Conservation (phyloP, 2,888 invertebrate genomes). For the Chorisops tibialis region DNA sequence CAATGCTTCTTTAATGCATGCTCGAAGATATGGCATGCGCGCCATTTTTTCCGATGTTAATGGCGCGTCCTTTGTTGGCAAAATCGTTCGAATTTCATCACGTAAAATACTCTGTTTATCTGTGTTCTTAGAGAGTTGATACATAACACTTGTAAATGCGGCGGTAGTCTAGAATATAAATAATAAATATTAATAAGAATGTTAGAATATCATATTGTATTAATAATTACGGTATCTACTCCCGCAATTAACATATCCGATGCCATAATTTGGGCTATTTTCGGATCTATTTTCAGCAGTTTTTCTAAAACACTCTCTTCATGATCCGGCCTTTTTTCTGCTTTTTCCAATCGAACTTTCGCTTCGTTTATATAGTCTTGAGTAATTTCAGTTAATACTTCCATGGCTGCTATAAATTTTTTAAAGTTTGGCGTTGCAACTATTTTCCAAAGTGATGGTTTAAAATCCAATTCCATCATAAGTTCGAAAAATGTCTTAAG, state of each 20-base stretch:
- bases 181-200: neutral
- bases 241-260: constrained; percentile 70
- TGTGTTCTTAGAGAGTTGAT: constrained; percentile 61
- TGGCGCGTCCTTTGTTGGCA: constrained; percentile 49
- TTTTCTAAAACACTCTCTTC: constrained; percentile 62
- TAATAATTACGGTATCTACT: constrained; percentile 63
- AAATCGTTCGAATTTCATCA: constrained; percentile 55
- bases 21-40: constrained; percentile 62
- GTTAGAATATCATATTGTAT: neutral
- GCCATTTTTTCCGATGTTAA: constrained; percentile 53
- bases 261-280: constrained; percentile 64
- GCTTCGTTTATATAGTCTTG: constrained; percentile 49
- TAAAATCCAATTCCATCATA: constrained; percentile 43
- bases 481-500: constrained; percentile 41
- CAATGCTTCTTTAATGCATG: constrained; percentile 71
- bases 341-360: constrained; percentile 36
- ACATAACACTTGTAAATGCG: constrained; percentile 56
- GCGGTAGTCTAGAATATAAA: constrained; percentile 52
- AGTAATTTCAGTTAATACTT: constrained; percentile 43
- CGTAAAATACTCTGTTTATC: constrained; percentile 62
- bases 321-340: constrained; percentile 42
- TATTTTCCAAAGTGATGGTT: constrained; percentile 46
- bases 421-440: constrained; percentile 43
- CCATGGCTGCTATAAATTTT: constrained; percentile 42
- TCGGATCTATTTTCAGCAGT: constrained; percentile 59